Base-by-base conservation (phyloP, 2,797 vertebrate genomes). In the Botia kubotai region DNA sequence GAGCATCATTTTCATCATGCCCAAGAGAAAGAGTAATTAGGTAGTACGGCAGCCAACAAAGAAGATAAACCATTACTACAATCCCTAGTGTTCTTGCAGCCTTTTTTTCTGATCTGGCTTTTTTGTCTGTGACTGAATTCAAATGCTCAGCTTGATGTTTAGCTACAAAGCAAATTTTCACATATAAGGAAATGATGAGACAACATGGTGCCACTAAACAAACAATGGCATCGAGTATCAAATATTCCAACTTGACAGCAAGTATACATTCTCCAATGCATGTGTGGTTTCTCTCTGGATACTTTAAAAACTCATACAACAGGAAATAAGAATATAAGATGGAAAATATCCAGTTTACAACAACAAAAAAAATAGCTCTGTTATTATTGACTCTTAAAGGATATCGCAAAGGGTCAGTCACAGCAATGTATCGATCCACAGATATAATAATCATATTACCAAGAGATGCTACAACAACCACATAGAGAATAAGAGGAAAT, bases 361-460 rank as follows among this genome's bases (percentile, higher is more conserved):
- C 84, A 76, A 90, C 85, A 12, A 46, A 86, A 36, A 83, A 55
- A 71, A 86, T 81, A 0, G 65, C 79, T 50, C 83, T 83, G 19
- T 80, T 52, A 14, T 26, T 23, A 4, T 89, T 91, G 55, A 91
- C 77, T 53, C 77, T 76, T 23, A 6, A 75, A 2, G 55, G 4
- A 68, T 91, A 92, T 13, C 85, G 86, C 72, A 92, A 79, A 73
- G 91, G 90, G 39, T 85, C 55, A 79, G 84, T 86, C 26, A 95
- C 88, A 1, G 94, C 88, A 0, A 91, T 91, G 58, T 93, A 94
- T 6, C 75, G 26, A 65, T 95, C 94, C 3, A 94, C 11, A 0
- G 91, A 92, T 79, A 93, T 91, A 0, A 90, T 93, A 82, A 93
- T 92, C 68, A 95, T 89, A 73, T 92, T 93, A 65, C 94, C 94